Percentiles rank a stretch among this genome's conserved stretches.
Conservation (phyloP, 1,140 invertebrate species). For the Lordiphosa stackelbergi region DNA sequence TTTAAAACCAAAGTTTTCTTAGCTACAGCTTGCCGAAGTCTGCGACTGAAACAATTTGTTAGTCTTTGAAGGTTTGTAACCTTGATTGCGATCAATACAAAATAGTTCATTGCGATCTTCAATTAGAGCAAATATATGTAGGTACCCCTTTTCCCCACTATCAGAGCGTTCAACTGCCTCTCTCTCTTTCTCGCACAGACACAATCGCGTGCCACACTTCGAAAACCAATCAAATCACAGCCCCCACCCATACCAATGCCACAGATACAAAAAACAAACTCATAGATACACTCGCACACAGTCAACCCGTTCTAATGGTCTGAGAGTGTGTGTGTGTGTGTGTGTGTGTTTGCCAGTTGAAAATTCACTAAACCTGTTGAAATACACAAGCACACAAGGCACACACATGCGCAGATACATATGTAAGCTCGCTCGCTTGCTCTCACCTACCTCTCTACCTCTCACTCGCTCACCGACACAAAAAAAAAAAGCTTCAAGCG, state of each 20-base stretch:
- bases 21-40: too few relatives aligned
- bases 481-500: constrained; percentile 40
- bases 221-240: constrained; percentile 71
- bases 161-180: constrained; percentile 29
- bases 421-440: constrained; percentile 8
- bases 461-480: constrained; percentile 22
- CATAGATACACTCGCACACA: constrained; percentile 33
- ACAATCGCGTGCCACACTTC: constrained; percentile 45
- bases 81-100: too few relatives aligned
- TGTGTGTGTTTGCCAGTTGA: constrained; percentile 39
- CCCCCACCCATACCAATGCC: constrained; percentile 37
- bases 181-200: background rate
- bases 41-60: too few relatives aligned
- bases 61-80: too few relatives aligned
- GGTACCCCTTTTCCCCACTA: background rate
- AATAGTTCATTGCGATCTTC: background rate
- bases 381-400: constrained; percentile 9
- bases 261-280: constrained; percentile 4
- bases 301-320: constrained; percentile 43
- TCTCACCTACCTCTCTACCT: constrained; percentile 3
- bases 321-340: constrained; percentile 19
- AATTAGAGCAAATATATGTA: background rate
- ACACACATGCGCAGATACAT: constrained; percentile 29
- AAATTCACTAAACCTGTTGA: constrained; percentile 70
- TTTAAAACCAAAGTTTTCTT: too few relatives aligned